phyloP scores from a whole-genome alignment of 2,797 vertebrate species.

The Amazona finschi region DNA sequence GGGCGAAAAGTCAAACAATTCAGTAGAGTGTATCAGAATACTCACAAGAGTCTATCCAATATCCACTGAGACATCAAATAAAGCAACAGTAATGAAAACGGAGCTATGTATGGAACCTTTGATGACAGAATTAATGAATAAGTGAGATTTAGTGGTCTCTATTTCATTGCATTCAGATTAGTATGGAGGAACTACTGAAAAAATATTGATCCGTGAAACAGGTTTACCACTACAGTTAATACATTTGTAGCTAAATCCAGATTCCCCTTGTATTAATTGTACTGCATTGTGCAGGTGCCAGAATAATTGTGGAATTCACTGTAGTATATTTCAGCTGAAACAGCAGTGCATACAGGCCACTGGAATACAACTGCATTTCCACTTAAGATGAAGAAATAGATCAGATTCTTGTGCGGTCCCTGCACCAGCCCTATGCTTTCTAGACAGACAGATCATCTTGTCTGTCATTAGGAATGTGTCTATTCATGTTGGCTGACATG shows the following conservation, averaged over 20 bases:
- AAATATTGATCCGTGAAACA: not conserved
- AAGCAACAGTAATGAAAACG: conserved; percentile 6
- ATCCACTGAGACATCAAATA: conserved; percentile 4
- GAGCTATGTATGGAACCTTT: not conserved
- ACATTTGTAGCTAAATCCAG: not conserved
- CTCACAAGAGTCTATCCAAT: not conserved
- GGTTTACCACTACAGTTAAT: not conserved
- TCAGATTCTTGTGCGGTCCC: rapidly evolving
- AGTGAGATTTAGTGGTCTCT: not conserved
- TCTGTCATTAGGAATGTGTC: not conserved
- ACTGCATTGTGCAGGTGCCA: not conserved
- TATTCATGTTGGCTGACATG: not conserved
- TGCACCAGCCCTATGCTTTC: not conserved
- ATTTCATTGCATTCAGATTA: not conserved
- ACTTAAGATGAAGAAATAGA: not conserved
- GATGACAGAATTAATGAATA: not conserved
- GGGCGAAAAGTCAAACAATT: not conserved
- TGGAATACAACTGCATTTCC: not conserved
- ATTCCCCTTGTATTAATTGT: not conserved
- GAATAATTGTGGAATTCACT: not conserved
- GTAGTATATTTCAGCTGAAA: not conserved
- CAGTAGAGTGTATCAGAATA: not conserved
- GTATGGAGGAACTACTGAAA: not conserved
- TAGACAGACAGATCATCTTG: not conserved
- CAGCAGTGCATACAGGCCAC: not conserved